A percentile compares a stretch with the other conserved stretches of the same genome.
Conservation (phyloP, 2,113 vertebrate species). For the Planiliza haematocheilus region DNA sequence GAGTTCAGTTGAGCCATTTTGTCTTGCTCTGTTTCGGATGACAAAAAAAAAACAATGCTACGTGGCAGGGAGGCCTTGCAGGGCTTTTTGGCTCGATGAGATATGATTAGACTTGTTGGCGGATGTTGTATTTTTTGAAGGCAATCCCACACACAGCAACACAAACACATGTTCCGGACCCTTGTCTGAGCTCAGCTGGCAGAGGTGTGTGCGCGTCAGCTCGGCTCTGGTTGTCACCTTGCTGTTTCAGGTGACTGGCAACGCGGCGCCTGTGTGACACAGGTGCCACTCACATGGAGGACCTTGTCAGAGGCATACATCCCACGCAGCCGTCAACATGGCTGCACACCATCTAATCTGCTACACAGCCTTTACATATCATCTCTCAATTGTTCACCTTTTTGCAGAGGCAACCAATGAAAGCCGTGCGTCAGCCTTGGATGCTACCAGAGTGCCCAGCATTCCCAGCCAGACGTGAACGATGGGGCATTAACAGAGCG, state of each 20-base stretch:
- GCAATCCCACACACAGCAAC: constrained; percentile 36
- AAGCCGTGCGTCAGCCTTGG: constrained; percentile 51
- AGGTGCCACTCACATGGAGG: constrained; percentile 53
- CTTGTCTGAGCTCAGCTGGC: constrained; percentile 48
- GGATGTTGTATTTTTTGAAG: constrained; percentile 68
- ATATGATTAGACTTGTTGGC: constrained; percentile 76
- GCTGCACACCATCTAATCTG: constrained; percentile 47
- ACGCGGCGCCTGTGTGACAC: constrained; percentile 66
- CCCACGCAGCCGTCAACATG: constrained; percentile 45
- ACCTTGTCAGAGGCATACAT: constrained; percentile 63
- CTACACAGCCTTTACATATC: constrained; percentile 50
- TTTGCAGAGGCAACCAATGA: constrained; percentile 45
- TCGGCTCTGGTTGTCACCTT: constrained; percentile 70
- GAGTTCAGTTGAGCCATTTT: constrained; percentile 69
- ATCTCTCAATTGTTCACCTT: constrained; percentile 59
- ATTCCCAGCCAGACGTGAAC: constrained; percentile 74
- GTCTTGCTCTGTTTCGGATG: constrained; percentile 67
- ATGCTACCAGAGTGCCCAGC: constrained; percentile 59
- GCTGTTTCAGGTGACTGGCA: constrained; percentile 77
- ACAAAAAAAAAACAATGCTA: constrained; percentile 62
- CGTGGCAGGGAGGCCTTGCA: constrained; percentile 47
- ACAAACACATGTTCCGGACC: constrained; percentile 40
- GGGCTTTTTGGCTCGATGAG: constrained; percentile 70
- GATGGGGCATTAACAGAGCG: constrained; percentile 80
- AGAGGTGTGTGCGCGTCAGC: constrained; percentile 49